A percentile compares a stretch with the other conserved stretches of the same genome.
phyloP scores from a whole-genome alignment of 2,113 vertebrate species.

The Grallaria varia region DNA sequence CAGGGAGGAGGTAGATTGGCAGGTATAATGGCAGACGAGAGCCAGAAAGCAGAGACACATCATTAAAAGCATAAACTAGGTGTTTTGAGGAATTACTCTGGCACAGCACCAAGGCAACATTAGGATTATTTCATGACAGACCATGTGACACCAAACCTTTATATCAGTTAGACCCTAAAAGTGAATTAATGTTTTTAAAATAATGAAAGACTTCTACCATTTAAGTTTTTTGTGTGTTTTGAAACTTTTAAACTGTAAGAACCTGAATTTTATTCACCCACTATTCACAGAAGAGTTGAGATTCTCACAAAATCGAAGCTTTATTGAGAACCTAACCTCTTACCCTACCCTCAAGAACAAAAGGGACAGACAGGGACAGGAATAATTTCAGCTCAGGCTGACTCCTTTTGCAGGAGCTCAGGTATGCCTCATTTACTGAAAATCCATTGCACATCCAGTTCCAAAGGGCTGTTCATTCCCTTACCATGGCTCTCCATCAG shows the following conservation, averaged over 20 bases:
- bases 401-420: neutral
- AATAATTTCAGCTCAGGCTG: neutral
- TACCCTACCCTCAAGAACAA: neutral
- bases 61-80: neutral
- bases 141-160: neutral
- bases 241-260: neutral
- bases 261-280: neutral
- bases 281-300: neutral
- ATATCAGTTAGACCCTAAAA: neutral
- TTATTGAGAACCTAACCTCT: neutral
- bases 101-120: neutral
- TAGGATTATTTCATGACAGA: neutral
- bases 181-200: neutral
- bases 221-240: neutral
- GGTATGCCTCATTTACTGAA: neutral
- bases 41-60: neutral
- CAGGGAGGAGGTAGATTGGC: neutral
- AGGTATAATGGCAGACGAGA: constrained; percentile 2
- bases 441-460: neutral
- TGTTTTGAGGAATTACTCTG: neutral
- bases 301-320: neutral
- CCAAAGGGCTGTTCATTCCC: neutral
- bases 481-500: neutral
- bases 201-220: neutral
- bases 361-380: neutral